phyloP scores from a whole-genome alignment of 2,888 invertebrate genomes.

The Drosophila incognita region DNA sequence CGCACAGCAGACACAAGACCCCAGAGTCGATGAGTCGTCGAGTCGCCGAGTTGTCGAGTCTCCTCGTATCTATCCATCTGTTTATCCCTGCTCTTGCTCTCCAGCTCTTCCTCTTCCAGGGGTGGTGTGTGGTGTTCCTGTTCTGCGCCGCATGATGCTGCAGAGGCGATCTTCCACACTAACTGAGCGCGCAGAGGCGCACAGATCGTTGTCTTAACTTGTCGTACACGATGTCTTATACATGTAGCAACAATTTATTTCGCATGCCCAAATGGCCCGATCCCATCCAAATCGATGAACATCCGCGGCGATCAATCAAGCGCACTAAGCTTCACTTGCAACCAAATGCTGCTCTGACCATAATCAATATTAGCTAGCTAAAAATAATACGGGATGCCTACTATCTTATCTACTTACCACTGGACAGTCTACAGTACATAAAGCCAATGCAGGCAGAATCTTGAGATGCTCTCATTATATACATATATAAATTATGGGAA shows the following conservation, averaged over 20 bases:
- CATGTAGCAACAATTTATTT: slow-evolving; percentile 83
- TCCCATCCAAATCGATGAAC: slow-evolving; percentile 56
- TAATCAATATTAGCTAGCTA: slow-evolving; percentile 64
- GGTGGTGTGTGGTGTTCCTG: slow-evolving; percentile 12
- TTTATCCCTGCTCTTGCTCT: slow-evolving; percentile 8
- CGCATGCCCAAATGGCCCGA: slow-evolving; percentile 46
- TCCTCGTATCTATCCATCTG: slow-evolving; percentile 42
- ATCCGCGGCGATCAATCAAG: slow-evolving; percentile 48
- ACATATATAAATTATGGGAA: background rate
- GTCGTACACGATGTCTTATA: slow-evolving; percentile 82
- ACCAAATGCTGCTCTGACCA: slow-evolving; percentile 14
- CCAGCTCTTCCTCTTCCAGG: slow-evolving; percentile 3
- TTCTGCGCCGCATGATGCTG: slow-evolving; percentile 66
- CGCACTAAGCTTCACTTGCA: background rate
- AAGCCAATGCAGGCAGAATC: background rate
- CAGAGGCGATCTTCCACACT: background rate
- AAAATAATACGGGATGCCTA: slow-evolving; percentile 49
- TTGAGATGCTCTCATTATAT: background rate
- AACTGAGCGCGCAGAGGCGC: slow-evolving; percentile 55
- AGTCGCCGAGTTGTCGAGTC: background rate
- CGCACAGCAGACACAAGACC: slow-evolving; percentile 44
- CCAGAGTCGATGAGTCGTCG: background rate
- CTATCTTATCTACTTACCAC: slow-evolving; percentile 16
- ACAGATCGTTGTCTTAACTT: slow-evolving; percentile 81
- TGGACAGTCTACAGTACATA: background rate